Evolutionary conservation across 1,140 invertebrate species (phyloP), one percentile per base, ranked within the genome.

Genomic region (Lepidurus couesii): DNA sequence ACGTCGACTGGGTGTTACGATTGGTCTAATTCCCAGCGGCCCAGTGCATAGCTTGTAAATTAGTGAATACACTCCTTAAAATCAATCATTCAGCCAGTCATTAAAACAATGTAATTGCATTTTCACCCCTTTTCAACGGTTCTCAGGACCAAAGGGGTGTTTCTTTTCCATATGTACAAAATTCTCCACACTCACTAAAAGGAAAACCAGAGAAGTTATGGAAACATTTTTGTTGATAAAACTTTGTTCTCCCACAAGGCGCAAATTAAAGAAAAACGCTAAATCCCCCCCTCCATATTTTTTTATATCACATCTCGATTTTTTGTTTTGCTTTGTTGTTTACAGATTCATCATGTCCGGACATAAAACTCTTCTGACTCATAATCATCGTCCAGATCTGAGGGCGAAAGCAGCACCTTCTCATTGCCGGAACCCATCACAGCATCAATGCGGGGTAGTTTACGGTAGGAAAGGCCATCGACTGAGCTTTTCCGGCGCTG

Each of bases 41-140:
- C 53, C 53, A 65, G 53, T 65, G 53, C 53, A 65, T 65, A 65
- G 53, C 16, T 65, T 65, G 53, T 65, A 65, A 65, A 65, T 65
- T 65, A 65, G 53, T 65, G 16, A 65, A 65, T 65, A 65, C 53
- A 65, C 53, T 65, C 53, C 53, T 16, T 13, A 9, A n/a, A n/a
- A 65, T n/a, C 21, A n/a, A 65, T n/a, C 21, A 65, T n/a, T n/a
- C 53, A 65, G 16, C 53, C 21, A n/a, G 21, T 65, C 53, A n/a
- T 13, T 11, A 65, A 65, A 65, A 65, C 53, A 65, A 21, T 65
- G n/a, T 65, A 65, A 13, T 65, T n/a, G 21, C 53, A 9, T n/a
- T 65, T 65, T 16, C 21, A 34, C 34, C 34, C 26, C 3, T 34
- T 34, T 34, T 34, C 34, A 34, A 34, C 34, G 34, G 34, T 34